These are phyloP conservation scores for Dreissena polymorpha DNA, from an alignment of 1,140 invertebrate genomes.

Conservation along the genomic window DNA sequence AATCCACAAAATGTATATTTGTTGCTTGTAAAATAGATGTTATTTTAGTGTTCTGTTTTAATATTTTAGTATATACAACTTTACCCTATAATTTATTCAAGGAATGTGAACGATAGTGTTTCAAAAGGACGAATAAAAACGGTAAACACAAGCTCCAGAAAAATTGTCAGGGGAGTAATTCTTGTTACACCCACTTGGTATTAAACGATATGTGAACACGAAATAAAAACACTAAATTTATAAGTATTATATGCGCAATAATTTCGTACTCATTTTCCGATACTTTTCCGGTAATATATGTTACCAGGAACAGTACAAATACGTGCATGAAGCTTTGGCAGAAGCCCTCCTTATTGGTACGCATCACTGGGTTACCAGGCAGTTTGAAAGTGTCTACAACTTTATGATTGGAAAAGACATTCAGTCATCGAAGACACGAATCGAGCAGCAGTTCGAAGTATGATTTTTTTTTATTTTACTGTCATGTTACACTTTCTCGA, in stretches of 20 bases:
- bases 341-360: conserved; percentile 29
- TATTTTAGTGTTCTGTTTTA: too few species aligned
- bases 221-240: not conserved
- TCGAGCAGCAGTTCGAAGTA: conserved; percentile 24
- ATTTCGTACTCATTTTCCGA: not conserved
- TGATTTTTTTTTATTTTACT: too few species aligned
- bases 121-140: too few species aligned
- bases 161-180: too few species aligned
- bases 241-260: not conserved
- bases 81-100: too few species aligned
- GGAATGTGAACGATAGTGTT: too few species aligned
- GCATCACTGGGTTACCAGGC: not conserved
- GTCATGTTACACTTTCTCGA: too few species aligned
- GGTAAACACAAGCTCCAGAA: too few species aligned
- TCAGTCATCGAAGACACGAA: not conserved
- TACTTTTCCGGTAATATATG: not conserved
- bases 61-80: too few species aligned
- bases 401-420: conserved; percentile 6
- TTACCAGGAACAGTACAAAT: conserved; percentile 27
- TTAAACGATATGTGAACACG: not conserved
- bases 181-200: not conserved
- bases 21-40: too few species aligned
- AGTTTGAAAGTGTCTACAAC: conserved; percentile 5
- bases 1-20: too few species aligned
- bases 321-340: conserved; percentile 30